Percentiles rank a stretch among this genome's conserved stretches.
These are phyloP conservation scores for Macaca mulatta DNA, from an alignment of 2,113 vertebrate genomes.

Conservation along the genomic window DNA sequence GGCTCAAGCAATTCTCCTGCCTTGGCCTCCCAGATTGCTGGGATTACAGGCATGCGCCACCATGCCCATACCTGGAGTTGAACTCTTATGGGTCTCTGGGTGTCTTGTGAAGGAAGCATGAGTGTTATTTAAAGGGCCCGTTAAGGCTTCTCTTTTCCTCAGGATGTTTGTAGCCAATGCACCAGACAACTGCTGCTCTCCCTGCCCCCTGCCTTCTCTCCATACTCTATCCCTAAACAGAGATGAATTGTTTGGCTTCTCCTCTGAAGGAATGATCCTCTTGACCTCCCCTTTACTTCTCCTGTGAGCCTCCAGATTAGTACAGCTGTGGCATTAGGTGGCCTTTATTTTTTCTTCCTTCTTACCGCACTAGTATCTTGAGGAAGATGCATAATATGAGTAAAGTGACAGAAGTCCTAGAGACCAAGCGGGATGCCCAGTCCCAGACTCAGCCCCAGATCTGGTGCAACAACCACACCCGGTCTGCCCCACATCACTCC, in stretches of 20 bases:
- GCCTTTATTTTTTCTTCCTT: background rate
- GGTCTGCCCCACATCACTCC: constrained; percentile 84
- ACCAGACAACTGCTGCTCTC: background rate
- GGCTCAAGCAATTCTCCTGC: no score
- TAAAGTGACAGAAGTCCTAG: constrained; percentile 86
- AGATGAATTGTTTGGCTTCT: background rate
- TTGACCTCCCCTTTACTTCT: background rate
- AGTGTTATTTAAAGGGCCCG: background rate
- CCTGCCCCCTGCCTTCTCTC: rapidly evolving
- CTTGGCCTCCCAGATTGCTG: no score
- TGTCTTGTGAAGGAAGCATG: background rate
- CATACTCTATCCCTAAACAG: background rate
- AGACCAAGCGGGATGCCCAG: constrained; percentile 84
- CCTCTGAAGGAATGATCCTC: background rate
- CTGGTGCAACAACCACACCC: constrained; percentile 82
- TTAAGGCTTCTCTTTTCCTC: background rate
- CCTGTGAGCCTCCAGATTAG: background rate
- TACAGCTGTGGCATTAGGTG: background rate
- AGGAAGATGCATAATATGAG: constrained; percentile 89
- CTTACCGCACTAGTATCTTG: constrained; percentile 83
- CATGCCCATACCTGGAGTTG: background rate
- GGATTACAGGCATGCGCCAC: no score
- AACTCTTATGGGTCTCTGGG: background rate
- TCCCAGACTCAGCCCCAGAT: constrained; percentile 75
- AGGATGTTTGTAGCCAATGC: background rate